Evolutionary conservation across 2,888 invertebrate genomes (phyloP), one percentile per base, ranked within the genome.

Genomic region (Caenorhabditis macrosperma): DNA sequence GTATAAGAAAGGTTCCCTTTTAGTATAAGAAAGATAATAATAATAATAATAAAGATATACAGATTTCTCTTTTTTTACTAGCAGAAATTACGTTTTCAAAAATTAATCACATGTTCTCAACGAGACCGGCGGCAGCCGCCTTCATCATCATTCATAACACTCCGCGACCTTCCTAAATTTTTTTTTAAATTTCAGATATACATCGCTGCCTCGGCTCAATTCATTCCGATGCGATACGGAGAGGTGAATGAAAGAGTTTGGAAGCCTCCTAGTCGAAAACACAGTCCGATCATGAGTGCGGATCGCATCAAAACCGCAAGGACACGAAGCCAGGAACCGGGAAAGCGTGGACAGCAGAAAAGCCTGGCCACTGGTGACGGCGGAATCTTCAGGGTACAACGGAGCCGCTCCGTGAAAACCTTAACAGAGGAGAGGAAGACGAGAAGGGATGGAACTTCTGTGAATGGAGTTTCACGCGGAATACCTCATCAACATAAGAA

Each of bases 181-280:
- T n/a, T n/a, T n/a, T n/a, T n/a, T n/a, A 12, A 2, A 1, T 41
- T 71, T 10, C 57, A 81, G 81, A 72, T 76, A 30, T 81, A 81
- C 54, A 63, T 81, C 12, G 81, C 81, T 17, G 81, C 76, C 1
- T 81, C 81, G 3, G 69, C 55, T n/a, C 72, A 71, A 22, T 81
- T 76, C 68, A 81, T 76, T 30, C 71, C 76, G 20, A 76, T 81
- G 81, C 48, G 69, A 10, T 81, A 81, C 50, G 81, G 81, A 22
- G 67, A 76, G 35, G 50, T 63, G 15, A 26, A 30, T 1, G 81
- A 76, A 26, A 52, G 57, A 41, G 81, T 81, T 1, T 81, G 81
- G 81, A 81, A 81, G 46, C 81, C 81, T 12, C 81, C 81, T 20
- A 81, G 81, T 44, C 71, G 81, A 4, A 74, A 75, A 33, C 74